Conservation (phyloP, 1,140 invertebrate species). For the Zaprionus ghesquierei region DNA sequence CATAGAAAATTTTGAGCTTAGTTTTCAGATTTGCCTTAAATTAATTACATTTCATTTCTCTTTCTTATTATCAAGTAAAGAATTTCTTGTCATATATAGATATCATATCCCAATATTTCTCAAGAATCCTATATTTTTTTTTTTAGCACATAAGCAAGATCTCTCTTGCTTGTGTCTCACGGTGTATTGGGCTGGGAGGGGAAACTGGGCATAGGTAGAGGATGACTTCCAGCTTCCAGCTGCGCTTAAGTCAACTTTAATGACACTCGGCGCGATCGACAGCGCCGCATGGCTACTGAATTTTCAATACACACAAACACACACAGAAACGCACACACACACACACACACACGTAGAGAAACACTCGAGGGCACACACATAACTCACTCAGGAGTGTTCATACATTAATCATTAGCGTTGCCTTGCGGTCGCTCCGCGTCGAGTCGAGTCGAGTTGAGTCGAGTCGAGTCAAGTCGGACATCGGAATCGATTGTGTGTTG, state of each 20-base stretch:
- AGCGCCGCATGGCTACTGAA: slow-evolving; percentile 66
- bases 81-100: too few relatives aligned
- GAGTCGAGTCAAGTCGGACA: neutral
- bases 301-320: slow-evolving; percentile 27
- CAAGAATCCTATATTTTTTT: neutral
- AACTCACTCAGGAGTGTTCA: slow-evolving; percentile 53
- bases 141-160: neutral
- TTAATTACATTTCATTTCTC: too few relatives aligned
- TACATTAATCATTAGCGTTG: slow-evolving; percentile 74
- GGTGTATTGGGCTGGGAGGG: slow-evolving; percentile 23
- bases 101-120: too few relatives aligned
- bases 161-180: neutral
- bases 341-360: neutral
- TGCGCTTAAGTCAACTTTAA: slow-evolving; percentile 72
- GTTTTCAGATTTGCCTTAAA: too few relatives aligned
- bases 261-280: slow-evolving; percentile 74
- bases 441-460: neutral
- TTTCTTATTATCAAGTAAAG: neutral
- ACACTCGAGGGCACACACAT: slow-evolving; percentile 8
- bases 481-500: slow-evolving; percentile 50
- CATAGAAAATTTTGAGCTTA: too few relatives aligned
- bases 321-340: neutral
- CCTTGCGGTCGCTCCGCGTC: neutral
- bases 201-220: slow-evolving; percentile 2
- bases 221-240: slow-evolving; percentile 50